Evolutionary conservation across 2,113 vertebrate genomes (phyloP), one percentile per base, ranked within the genome.

Genomic region (Diphyllodes magnificus): DNA sequence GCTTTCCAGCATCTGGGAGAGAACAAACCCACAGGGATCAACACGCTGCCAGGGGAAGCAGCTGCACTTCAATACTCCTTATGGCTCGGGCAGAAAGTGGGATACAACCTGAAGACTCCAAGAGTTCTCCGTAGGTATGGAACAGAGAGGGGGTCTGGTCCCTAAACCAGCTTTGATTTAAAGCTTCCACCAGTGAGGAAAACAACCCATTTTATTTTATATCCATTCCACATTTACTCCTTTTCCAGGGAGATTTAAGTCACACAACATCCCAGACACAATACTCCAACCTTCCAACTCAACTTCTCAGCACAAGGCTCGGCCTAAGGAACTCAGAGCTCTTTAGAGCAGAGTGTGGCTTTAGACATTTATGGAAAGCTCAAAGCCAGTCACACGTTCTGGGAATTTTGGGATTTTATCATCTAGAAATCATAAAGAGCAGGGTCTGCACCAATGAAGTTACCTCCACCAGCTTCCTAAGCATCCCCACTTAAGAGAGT

Each of bases 1-100:
- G 97, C 99, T 99, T 96, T 99, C 99, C 97, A 99, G 93, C 99
- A 99, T 99, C 99, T 99, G 61, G 61, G 81, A 53, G 33, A 68
- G n/a, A 72, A 49, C 6, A 66, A 73, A n/a, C 3, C 10, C 68
- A 44, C 49, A 3, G n/a, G 23, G 40, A 49, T 95, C 11, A 56
- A 27, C 44, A 6, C 25, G 8, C 8, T 9, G 16, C 56, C 42
- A 49, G 10, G 64, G 10, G 4, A 72, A 33, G 3, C 6, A 5
- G 59, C 15, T 72, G 24, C 11, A 33, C 40, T 24, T 64, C 31
- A 22, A 0, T 4, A 13, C 4, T 28, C 24, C 47, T 37, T 11
- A 37, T 1, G 25, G 8, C 25, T 10, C 10, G 14, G 27, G 37
- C 10, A 64, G 3, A n/a, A 37, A 25, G 45, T 6, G 56, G 47